A percentile compares a stretch with the other conserved stretches of the same genome.
phyloP scores from a whole-genome alignment of 2,113 vertebrate genomes.

The Mesitornis unicolor region DNA sequence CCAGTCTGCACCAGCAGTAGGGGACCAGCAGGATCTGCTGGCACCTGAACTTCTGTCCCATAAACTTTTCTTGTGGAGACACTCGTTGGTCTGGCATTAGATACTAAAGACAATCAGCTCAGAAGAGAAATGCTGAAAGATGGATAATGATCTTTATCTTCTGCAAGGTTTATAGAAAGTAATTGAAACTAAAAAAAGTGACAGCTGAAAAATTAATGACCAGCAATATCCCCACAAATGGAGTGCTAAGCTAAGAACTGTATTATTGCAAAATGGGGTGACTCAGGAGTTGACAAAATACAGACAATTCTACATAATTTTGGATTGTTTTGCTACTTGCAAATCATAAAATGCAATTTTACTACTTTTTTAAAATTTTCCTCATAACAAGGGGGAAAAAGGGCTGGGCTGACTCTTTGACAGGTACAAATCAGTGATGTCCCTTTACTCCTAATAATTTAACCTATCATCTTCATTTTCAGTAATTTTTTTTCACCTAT shows the following conservation, averaged over 20 bases:
- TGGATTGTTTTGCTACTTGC: not conserved
- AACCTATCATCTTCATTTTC: not conserved
- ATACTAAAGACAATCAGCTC: not conserved
- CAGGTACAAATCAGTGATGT: not conserved
- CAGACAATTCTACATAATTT: not conserved
- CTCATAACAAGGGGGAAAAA: not conserved
- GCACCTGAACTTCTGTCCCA: not conserved
- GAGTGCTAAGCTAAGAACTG: conserved; percentile 1
- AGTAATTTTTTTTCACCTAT: not conserved
- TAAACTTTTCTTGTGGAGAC: not conserved
- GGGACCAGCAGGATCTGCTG: not conserved
- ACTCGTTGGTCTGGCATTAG: not conserved
- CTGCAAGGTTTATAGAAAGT: not conserved
- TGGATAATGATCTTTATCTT: conserved; percentile 17
- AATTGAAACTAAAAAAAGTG: conserved; percentile 12
- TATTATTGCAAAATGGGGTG: conserved; percentile 21
- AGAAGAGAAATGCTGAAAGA: conserved; percentile 6
- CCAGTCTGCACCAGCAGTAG: not conserved
- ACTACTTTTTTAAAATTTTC: not conserved
- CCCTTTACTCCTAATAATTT: not conserved
- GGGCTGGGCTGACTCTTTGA: not conserved
- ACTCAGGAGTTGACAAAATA: conserved; percentile 9
- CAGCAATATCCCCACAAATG: conserved; percentile 18
- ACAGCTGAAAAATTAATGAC: conserved; percentile 64
- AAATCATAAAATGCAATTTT: not conserved